Percentiles rank a stretch among this genome's conserved stretches.
Evolutionary conservation across 2,888 invertebrate genomes (phyloP).

Genomic region (Nephrotoma flavescens): DNA sequence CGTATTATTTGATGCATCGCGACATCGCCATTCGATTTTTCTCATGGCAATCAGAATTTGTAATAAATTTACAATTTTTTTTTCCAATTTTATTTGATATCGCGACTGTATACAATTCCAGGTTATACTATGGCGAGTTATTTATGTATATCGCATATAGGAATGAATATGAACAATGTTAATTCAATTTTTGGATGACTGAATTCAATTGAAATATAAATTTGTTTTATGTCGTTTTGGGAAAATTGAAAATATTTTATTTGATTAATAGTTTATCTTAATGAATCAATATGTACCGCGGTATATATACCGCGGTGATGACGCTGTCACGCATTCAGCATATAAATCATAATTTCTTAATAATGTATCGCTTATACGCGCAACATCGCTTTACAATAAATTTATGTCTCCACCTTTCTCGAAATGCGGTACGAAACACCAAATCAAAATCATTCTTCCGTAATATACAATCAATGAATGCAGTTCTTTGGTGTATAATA

Average conservation of each 20-base stretch:
- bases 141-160: neutral
- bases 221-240: neutral
- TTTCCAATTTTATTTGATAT: neutral
- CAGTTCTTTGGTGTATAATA: neutral
- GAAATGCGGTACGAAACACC: neutral
- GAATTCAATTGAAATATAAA: neutral
- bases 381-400: neutral
- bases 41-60: neutral
- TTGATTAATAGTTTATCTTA: neutral
- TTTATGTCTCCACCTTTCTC: neutral
- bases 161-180: neutral
- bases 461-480: neutral
- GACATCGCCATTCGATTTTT: neutral
- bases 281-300: neutral
- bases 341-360: neutral
- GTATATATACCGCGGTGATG: neutral
- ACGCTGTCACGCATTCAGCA: neutral
- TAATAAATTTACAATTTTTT: neutral
- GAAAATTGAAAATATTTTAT: neutral
- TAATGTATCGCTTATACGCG: neutral
- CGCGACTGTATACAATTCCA: neutral
- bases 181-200: neutral
- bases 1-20: neutral
- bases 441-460: neutral
- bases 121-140: neutral